A percentile compares a stretch with the other conserved stretches of the same genome.
These are phyloP conservation scores for Vespertilio murinus DNA, from an alignment of 2,797 vertebrate species.

Conservation along the genomic window DNA sequence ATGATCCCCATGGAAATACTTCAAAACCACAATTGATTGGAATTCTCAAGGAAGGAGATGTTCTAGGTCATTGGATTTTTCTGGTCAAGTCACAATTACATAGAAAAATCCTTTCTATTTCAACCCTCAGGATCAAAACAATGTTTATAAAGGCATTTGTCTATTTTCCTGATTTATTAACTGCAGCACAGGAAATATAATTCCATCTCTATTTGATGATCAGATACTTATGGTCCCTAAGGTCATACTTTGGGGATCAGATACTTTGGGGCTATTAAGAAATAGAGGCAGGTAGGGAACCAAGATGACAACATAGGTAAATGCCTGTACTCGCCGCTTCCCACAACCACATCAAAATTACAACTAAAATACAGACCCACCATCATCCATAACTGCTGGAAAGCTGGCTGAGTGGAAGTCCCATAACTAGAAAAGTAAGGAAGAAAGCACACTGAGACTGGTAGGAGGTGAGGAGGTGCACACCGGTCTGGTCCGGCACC, in stretches of 20 bases:
- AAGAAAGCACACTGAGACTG: too few relatives aligned
- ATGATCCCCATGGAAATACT: background rate
- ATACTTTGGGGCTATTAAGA: background rate
- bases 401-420: too few relatives aligned
- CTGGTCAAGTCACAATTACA: background rate
- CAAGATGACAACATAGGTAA: too few relatives aligned
- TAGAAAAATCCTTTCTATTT: constrained; percentile 54
- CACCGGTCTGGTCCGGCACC: too few relatives aligned
- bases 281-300: background rate
- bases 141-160: background rate
- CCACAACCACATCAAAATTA: too few relatives aligned
- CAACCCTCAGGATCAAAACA: constrained; percentile 1
- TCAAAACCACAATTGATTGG: background rate
- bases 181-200: background rate
- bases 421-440: too few relatives aligned
- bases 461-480: too few relatives aligned
- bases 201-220: background rate
- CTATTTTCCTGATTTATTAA: constrained; percentile 22
- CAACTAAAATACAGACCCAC: too few relatives aligned
- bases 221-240: background rate
- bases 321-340: too few relatives aligned
- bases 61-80: constrained; percentile 32
- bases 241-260: background rate
- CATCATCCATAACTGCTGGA: too few relatives aligned
- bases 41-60: background rate